These are phyloP conservation scores for Lethocerus indicus DNA, from an alignment of 1,140 invertebrate genomes.

Conservation along the genomic window DNA sequence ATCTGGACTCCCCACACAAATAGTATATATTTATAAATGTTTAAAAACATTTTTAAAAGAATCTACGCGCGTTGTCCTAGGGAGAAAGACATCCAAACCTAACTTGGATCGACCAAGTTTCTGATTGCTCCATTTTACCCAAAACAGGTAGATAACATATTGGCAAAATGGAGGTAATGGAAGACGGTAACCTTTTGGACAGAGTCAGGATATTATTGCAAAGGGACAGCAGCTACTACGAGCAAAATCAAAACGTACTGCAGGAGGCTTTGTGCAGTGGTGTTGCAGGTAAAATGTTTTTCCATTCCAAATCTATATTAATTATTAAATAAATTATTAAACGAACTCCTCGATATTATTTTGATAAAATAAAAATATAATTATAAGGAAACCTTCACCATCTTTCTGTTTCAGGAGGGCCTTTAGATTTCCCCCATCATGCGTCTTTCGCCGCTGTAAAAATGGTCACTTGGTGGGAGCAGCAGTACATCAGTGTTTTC, in stretches of 20 bases:
- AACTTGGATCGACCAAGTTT: too few species aligned
- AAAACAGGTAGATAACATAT: too few species aligned
- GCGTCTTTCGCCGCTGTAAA: slow-evolving; percentile 64
- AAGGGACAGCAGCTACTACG: slow-evolving; percentile 61
- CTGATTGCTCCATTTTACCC: too few species aligned
- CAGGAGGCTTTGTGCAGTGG: slow-evolving; percentile 53
- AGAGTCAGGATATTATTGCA: slow-evolving; percentile 57
- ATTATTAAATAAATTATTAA: background rate
- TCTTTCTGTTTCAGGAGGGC: slow-evolving; percentile 35
- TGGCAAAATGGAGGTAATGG: slow-evolving; percentile 56
- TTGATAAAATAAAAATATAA: background rate
- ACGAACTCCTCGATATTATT: background rate
- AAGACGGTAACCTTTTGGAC: slow-evolving; percentile 71
- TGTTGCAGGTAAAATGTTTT: slow-evolving; percentile 28
- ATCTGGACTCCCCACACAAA: too few species aligned
- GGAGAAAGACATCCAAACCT: too few species aligned
- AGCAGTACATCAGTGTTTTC: slow-evolving; percentile 42
- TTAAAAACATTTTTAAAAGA: too few species aligned
- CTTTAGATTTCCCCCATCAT: slow-evolving; percentile 57
- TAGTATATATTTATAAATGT: too few species aligned
- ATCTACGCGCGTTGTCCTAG: too few species aligned
- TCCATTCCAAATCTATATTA: background rate
- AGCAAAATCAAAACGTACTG: slow-evolving; percentile 54
- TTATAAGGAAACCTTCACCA: background rate
- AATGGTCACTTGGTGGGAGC: slow-evolving; percentile 59